A percentile compares a stretch with the other conserved stretches of the same genome.
Conservation (phyloP, 2,797 vertebrate genomes). For the Astyanax mexicanus region DNA sequence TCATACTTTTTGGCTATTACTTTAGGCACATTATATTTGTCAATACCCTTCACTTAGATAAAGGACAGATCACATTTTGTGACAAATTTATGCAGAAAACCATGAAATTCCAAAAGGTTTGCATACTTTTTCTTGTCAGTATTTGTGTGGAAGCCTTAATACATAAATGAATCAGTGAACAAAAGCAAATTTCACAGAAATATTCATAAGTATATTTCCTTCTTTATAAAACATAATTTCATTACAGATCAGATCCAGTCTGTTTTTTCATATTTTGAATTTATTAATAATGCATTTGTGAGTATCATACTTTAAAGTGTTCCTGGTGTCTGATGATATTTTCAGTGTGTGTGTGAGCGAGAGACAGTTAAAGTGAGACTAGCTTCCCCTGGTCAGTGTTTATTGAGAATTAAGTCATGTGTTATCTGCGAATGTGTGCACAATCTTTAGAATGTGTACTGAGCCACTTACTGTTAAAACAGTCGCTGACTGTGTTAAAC, state of each 20-base stretch:
- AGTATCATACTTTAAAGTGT: neutral
- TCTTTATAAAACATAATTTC: too few species aligned
- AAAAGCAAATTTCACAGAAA: too few species aligned
- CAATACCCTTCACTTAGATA: too few species aligned
- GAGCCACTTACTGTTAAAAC: neutral
- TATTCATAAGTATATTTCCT: too few species aligned
- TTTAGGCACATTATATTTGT: too few species aligned
- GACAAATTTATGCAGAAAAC: too few species aligned
- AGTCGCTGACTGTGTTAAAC: neutral
- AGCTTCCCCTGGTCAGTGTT: neutral
- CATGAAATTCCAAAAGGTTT: too few species aligned
- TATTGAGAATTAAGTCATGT: neutral
- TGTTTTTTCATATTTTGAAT: neutral
- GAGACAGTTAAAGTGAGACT: neutral
- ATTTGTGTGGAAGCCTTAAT: too few species aligned
- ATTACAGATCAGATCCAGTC: neutral
- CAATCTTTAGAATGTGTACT: neutral
- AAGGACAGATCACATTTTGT: too few species aligned
- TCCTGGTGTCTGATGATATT: neutral
- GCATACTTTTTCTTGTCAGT: too few species aligned
- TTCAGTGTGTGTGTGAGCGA: slow-evolving; percentile 13
- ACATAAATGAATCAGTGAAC: too few species aligned
- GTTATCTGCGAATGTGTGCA: neutral
- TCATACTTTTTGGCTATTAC: too few species aligned
- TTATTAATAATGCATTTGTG: neutral